A percentile compares a stretch with the other conserved stretches of the same genome.
phyloP scores from a whole-genome alignment of 2,113 vertebrate species.

The Chaetodon auriga region DNA sequence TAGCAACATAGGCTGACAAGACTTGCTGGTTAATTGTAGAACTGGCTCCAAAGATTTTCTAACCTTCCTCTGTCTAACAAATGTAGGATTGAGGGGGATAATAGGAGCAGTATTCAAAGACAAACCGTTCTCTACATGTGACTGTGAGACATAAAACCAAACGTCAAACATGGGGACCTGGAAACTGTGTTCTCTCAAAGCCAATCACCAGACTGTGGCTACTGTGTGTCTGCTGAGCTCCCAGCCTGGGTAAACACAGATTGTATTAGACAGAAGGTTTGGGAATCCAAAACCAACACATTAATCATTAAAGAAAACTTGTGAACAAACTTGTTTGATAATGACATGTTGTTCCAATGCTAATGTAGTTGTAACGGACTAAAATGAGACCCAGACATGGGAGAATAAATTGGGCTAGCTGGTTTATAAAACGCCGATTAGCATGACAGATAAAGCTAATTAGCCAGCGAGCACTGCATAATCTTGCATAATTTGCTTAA shows the following conservation, averaged over 20 bases:
- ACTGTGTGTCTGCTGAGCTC: slow-evolving; percentile 47
- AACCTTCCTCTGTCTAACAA: neutral
- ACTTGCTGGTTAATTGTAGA: neutral
- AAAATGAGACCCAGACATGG: slow-evolving; percentile 16
- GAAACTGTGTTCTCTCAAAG: slow-evolving; percentile 9
- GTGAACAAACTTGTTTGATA: slow-evolving; percentile 54
- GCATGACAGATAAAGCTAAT: slow-evolving; percentile 19
- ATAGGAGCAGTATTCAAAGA: too few species aligned
- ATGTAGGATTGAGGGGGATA: neutral
- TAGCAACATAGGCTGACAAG: neutral
- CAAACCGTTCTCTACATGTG: neutral
- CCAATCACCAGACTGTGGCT: slow-evolving; percentile 18
- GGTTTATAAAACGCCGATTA: slow-evolving; percentile 2
- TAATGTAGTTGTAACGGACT: slow-evolving; percentile 41
- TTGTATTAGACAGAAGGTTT: slow-evolving; percentile 52
- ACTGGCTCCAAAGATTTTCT: neutral
- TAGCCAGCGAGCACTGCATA: slow-evolving; percentile 7
- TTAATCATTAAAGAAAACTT: slow-evolving; percentile 63
- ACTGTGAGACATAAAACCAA: neutral
- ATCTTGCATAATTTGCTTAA: slow-evolving; percentile 14
- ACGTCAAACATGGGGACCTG: neutral
- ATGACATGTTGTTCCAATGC: slow-evolving; percentile 29
- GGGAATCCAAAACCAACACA: slow-evolving; percentile 56
- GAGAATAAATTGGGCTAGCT: slow-evolving; percentile 8
- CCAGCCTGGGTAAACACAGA: slow-evolving; percentile 60